Evolutionary conservation across 1,140 invertebrate genomes (phyloP).

Genomic region (Brachionus rubens): DNA sequence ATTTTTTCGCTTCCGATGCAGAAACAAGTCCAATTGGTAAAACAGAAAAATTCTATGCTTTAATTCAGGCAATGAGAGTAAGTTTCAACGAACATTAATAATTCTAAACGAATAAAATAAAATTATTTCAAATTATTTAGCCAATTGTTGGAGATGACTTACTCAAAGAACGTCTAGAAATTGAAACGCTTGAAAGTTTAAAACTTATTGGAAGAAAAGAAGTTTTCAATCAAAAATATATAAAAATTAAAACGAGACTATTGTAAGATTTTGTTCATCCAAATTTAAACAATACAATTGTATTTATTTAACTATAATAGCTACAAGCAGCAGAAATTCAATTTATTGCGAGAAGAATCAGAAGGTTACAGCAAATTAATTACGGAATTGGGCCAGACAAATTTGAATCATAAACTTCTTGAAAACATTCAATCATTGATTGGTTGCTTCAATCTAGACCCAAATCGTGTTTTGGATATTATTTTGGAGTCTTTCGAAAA

Average conservation of each 20-base stretch:
- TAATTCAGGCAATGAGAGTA: conserved; percentile 15
- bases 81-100: background rate
- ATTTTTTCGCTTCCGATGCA: background rate
- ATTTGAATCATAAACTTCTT: conserved; percentile 52
- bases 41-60: conserved; percentile 1
- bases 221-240: conserved; percentile 88
- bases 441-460: conserved; percentile 97
- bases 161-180: conserved; percentile 35
- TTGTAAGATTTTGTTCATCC: conserved; percentile 73
- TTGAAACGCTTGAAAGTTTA: conserved; percentile 29
- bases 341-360: conserved; percentile 94
- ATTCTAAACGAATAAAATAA: background rate
- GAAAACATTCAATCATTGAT: conserved; percentile 50
- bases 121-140: too few species aligned
- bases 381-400: conserved; percentile 81
- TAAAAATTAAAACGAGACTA: conserved; percentile 93
- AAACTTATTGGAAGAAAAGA: conserved; percentile 56
- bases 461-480: conserved; percentile 92
- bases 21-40: background rate
- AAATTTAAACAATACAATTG: background rate
- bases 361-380: conserved; percentile 98
- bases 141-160: conserved; percentile 15
- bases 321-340: conserved; percentile 98
- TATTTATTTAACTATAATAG: conserved; percentile 64
- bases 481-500: conserved; percentile 94